These are phyloP conservation scores for Lamellibrachia satsuma DNA, from an alignment of 2,888 invertebrate genomes.

Conservation along the genomic window DNA sequence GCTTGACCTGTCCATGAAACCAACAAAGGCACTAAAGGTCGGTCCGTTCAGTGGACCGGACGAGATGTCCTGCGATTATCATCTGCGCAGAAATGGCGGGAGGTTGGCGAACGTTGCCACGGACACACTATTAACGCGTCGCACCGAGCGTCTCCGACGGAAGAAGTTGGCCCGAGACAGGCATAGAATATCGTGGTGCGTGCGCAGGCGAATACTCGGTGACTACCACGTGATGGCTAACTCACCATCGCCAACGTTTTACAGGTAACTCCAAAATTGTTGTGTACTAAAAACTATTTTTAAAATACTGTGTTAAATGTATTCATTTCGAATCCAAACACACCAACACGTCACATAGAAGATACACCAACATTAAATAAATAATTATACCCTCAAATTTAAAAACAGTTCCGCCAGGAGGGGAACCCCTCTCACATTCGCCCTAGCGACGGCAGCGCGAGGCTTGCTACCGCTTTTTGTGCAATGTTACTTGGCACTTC, in stretches of 20 bases:
- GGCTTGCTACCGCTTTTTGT: too few species aligned
- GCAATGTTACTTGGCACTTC: too few species aligned
- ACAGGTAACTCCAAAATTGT: not conserved
- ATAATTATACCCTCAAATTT: too few species aligned
- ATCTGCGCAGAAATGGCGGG: not conserved
- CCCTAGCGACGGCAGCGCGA: too few species aligned
- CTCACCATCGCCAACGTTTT: not conserved
- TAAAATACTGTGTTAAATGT: too few species aligned
- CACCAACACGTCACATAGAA: too few species aligned
- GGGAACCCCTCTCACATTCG: too few species aligned
- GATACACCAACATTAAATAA: too few species aligned
- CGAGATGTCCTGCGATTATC: constrained; percentile 2
- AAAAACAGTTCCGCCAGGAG: too few species aligned
- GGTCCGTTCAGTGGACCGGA: not conserved
- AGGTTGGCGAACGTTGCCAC: not conserved
- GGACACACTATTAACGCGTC: not conserved
- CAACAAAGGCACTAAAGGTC: not conserved
- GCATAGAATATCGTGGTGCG: not conserved
- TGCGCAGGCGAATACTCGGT: not conserved
- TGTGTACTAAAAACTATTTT: not conserved
- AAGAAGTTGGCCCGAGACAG: not conserved
- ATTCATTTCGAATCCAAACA: too few species aligned
- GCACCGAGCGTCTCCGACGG: not conserved
- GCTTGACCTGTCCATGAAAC: not conserved
- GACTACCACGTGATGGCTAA: not conserved